Conservation (phyloP, 2,113 vertebrate genomes). For the Chamaetylas fuelleborni region DNA sequence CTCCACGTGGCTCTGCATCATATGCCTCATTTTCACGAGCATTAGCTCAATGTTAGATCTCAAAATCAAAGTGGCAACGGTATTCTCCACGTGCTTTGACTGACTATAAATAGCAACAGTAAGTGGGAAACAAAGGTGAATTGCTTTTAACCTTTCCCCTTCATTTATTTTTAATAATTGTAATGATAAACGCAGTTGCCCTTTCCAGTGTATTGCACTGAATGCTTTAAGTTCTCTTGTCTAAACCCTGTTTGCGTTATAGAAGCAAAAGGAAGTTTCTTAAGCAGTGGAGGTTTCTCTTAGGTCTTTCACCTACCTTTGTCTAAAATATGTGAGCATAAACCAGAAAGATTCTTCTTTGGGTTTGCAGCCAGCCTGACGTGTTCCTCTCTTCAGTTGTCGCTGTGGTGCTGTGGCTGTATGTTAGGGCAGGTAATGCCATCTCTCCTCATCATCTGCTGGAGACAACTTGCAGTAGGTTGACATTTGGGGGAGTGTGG, state of each 20-base stretch:
- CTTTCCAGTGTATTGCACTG: not conserved
- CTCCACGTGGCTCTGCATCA: not conserved
- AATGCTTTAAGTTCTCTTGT: not conserved
- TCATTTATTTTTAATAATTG: constrained; percentile 38
- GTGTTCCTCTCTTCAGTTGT: not conserved
- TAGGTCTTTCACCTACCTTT: not conserved
- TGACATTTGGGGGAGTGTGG: not conserved
- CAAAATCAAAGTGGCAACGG: not conserved
- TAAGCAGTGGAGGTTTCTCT: not conserved
- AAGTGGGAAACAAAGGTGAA: constrained; percentile 34
- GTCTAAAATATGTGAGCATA: not conserved
- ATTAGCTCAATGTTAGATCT: constrained; percentile 1
- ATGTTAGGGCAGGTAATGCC: not conserved
- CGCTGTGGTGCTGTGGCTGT: not conserved
- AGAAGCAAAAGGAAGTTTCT: not conserved
- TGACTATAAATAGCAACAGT: constrained; percentile 5
- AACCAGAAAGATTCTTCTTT: not conserved
- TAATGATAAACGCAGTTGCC: not conserved
- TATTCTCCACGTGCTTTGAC: not conserved
- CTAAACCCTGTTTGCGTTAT: not conserved
- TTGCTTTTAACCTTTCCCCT: constrained; percentile 7
- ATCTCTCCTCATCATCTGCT: not conserved
- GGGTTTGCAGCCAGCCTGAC: not conserved
- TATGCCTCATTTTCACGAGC: not conserved
- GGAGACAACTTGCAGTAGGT: not conserved